Percentiles rank a stretch among this genome's conserved stretches.
phyloP scores from a whole-genome alignment of 2,888 invertebrate genomes.

The Anaspis maculata region DNA sequence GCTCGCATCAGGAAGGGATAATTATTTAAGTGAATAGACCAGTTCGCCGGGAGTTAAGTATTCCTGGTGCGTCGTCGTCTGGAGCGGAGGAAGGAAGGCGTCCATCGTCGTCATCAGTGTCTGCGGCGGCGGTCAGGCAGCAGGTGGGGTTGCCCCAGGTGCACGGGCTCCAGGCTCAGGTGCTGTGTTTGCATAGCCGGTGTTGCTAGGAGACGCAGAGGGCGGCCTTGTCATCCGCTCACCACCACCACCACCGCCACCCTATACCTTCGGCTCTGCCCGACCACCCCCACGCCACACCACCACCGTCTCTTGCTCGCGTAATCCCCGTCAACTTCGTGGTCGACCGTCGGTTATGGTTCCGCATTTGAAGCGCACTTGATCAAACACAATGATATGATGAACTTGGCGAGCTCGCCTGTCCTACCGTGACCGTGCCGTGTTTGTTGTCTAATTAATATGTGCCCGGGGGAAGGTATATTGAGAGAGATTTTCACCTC shows the following conservation, averaged over 20 bases:
- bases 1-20: too few relatives aligned
- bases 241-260: too few relatives aligned
- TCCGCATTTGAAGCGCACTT: slow-evolving; percentile 17
- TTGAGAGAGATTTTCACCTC: too few relatives aligned
- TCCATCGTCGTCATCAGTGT: too few relatives aligned
- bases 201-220: slow-evolving; percentile 30
- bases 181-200: slow-evolving; percentile 31
- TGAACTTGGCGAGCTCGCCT: slow-evolving; percentile 14
- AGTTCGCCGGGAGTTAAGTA: too few relatives aligned
- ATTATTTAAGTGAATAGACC: too few relatives aligned
- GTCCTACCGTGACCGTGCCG: too few relatives aligned
- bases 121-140: too few relatives aligned
- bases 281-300: slow-evolving; percentile 9
- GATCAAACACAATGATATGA: slow-evolving; percentile 20
- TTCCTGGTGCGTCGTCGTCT: too few relatives aligned
- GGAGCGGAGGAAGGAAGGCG: too few relatives aligned
- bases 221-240: slow-evolving; percentile 18
- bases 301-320: slow-evolving; percentile 8
- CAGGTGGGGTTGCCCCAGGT: too few relatives aligned
- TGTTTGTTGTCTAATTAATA: slow-evolving; percentile 14
- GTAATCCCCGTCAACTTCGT: slow-evolving; percentile 20
- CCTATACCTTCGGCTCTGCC: too few relatives aligned
- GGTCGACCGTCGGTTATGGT: slow-evolving; percentile 19
- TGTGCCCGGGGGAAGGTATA: slow-evolving; percentile 9
- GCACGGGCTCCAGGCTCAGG: slow-evolving; percentile 20